These are phyloP conservation scores for Macrobrachium rosenbergii DNA, from an alignment of 1,140 invertebrate species.

Conservation along the genomic window DNA sequence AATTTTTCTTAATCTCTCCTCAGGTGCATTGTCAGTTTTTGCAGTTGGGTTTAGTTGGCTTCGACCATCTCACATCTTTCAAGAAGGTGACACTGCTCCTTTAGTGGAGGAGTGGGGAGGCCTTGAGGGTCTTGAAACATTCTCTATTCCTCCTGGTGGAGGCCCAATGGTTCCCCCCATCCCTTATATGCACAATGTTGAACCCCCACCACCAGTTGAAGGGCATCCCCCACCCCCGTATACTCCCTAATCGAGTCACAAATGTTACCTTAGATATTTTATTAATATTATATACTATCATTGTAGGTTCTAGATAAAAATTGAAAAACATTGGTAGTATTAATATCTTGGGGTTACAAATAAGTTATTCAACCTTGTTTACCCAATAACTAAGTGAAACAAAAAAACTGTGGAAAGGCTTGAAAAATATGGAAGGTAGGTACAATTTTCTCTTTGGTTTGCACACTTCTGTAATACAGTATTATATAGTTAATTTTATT, in stretches of 20 bases:
- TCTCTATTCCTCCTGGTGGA: conserved; percentile 31
- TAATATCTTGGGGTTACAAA: too few species aligned
- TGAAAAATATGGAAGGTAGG: too few species aligned
- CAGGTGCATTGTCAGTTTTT: conserved; percentile 43
- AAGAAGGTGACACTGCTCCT: conserved; percentile 34
- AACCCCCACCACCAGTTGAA: conserved; percentile 46
- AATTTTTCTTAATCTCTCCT: background rate
- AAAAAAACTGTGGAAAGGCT: too few species aligned
- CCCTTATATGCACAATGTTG: conserved; percentile 36
- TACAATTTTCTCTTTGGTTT: too few species aligned
- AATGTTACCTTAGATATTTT: too few species aligned
- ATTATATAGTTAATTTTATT: too few species aligned
- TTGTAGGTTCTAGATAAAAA: too few species aligned
- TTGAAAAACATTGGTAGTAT: too few species aligned
- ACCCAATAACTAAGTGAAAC: too few species aligned
- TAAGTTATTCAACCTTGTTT: too few species aligned
- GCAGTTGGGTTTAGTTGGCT: conserved; percentile 46
- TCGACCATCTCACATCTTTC: conserved; percentile 45
- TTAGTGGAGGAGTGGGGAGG: conserved; percentile 50
- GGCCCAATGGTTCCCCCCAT: conserved; percentile 14
- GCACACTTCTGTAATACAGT: too few species aligned
- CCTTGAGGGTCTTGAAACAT: conserved; percentile 46
- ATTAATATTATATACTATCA: too few species aligned
- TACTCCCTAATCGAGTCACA: conserved; percentile 69
- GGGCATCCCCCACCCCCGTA: conserved; percentile 52